Percentiles rank a stretch among this genome's conserved stretches.
Conservation (phyloP, 2,888 invertebrate species). For the Cephus rjabovi region DNA sequence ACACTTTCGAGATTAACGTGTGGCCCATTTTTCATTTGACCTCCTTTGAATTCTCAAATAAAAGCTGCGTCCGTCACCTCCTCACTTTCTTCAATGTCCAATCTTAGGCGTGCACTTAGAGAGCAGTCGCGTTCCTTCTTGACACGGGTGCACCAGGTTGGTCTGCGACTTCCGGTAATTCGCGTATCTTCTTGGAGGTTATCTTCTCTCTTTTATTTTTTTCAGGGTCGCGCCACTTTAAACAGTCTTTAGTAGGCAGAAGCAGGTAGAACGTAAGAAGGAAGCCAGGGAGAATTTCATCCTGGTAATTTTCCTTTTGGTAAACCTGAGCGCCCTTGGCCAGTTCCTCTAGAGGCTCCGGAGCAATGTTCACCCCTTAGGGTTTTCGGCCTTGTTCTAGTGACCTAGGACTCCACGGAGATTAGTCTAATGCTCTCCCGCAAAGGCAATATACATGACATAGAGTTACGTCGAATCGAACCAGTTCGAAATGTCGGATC, state of each 20-base stretch:
- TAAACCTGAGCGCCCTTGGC: background rate
- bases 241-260: background rate
- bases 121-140: slow-evolving; percentile 3
- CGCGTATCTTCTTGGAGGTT: slow-evolving; percentile 6
- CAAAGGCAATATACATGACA: background rate
- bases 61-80: background rate
- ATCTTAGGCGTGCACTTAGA: background rate
- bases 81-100: background rate
- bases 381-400: background rate
- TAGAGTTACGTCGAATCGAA: no score
- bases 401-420: background rate
- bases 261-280: background rate
- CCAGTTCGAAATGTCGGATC: background rate
- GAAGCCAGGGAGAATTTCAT: background rate
- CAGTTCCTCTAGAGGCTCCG: background rate
- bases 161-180: slow-evolving; percentile 15
- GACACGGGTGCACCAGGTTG: slow-evolving; percentile 9
- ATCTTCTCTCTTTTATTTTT: background rate
- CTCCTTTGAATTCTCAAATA: slow-evolving; percentile 1
- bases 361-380: background rate
- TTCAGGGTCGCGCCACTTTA: background rate
- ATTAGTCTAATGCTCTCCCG: background rate
- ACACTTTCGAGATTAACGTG: background rate
- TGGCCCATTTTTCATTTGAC: slow-evolving; percentile 8
- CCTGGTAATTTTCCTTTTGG: background rate